Percentiles rank a stretch among this genome's conserved stretches.
phyloP scores from a whole-genome alignment of 2,113 vertebrate species.

The Leptobrachium leishanense region DNA sequence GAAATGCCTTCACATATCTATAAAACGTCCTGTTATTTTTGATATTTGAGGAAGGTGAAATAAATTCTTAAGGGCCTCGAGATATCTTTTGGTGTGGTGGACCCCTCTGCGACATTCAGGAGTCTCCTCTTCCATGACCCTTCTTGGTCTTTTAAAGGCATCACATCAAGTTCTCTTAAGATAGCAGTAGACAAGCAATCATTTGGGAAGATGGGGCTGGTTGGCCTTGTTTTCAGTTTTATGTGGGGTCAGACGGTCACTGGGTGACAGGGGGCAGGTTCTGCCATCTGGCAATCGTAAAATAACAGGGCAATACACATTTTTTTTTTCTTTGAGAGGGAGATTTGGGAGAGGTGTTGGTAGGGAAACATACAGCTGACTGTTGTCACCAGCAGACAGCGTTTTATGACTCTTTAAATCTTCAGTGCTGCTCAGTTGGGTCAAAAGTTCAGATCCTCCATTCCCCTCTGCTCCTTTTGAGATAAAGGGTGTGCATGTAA shows the following conservation, averaged over 20 bases:
- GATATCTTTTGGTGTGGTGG: too few species aligned
- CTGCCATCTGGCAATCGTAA: conserved; percentile 90
- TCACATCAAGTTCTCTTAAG: not conserved
- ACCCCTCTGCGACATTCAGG: too few species aligned
- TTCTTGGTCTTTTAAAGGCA: too few species aligned
- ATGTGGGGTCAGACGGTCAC: conserved; percentile 69
- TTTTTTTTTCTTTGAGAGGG: conserved; percentile 42
- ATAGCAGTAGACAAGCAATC: not conserved
- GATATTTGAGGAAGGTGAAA: too few species aligned
- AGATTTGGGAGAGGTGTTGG: conserved; percentile 52
- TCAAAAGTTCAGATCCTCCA: conserved; percentile 74
- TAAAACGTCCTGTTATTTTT: too few species aligned
- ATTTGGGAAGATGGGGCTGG: not conserved
- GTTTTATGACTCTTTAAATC: conserved; percentile 55
- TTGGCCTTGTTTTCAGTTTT: conserved; percentile 15
- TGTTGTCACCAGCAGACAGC: conserved; percentile 61
- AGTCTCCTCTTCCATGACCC: too few species aligned
- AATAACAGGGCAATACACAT: conserved; percentile 70
- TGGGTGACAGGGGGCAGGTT: conserved; percentile 56
- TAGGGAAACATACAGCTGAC: conserved; percentile 60
- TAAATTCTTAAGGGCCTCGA: too few species aligned
- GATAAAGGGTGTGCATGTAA: conserved; percentile 55
- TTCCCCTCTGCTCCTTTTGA: conserved; percentile 48
- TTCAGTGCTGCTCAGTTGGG: conserved; percentile 60
- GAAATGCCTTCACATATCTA: too few species aligned